Evolutionary conservation across 2,113 vertebrate genomes (phyloP), one percentile per base, ranked within the genome.

Genomic region (Neolamprologus longior): DNA sequence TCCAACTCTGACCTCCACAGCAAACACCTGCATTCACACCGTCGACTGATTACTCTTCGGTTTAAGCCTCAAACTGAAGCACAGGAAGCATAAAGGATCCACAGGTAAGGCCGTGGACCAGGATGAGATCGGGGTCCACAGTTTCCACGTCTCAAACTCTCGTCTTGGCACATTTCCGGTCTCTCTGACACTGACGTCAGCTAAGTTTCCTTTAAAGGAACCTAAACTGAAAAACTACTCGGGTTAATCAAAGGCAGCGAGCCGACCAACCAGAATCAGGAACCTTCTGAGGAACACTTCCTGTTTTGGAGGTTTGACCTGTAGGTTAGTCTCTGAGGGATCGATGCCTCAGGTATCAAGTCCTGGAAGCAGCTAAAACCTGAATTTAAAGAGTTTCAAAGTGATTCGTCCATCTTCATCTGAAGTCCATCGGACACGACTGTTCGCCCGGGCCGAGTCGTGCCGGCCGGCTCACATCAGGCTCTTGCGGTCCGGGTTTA

Each of bases 401-500:
- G 45, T 52, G 10, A 28, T 78, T 52, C 10, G 9, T 78, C 45
- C 71, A 17, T 9, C 21, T 73, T 45, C 68, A 45, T 45, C 21
- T 26, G 40, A 76, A 47, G 68, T 45, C 40, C 71, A 52, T 33
- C 26, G 5, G 11, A 19, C 45, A 31, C 45, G 47, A 31, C 21
- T 2, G 10, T 0, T 50, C 42, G 5, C 6, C 40, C 9, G 2
- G 1, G 9, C 71, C 4, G 8, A 7, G 42, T 53, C 35, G 26
- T 17, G 11, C 58, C n/a, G 4, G 14, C 28, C 3, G 2, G 45
- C 4, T 95, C 96, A 98, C 97, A 97, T 98, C 90, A 97, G 95
- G 94, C 97, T 98, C 93, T 97, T 97, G 84, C 95, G 95, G 94
- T 97, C 95, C 33, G 95, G 96, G 15, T 90, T 96, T 35, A 93